Percentiles rank a stretch among this genome's conserved stretches.
Conservation (phyloP, 2,113 vertebrate species). For the Xiphias gladius region DNA sequence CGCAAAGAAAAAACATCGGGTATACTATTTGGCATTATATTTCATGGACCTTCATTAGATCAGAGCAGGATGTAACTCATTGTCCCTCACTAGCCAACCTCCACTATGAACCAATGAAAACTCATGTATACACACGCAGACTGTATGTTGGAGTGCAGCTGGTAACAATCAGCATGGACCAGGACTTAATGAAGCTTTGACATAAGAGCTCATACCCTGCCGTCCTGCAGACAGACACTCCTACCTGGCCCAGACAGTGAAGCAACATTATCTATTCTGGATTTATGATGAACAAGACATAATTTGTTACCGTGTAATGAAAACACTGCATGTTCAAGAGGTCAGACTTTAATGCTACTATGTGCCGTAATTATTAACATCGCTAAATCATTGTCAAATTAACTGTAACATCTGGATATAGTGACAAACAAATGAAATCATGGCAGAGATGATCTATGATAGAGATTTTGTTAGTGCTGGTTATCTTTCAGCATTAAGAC, state of each 20-base stretch:
- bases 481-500: conserved; percentile 35
- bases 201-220: conserved; percentile 63
- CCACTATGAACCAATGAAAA: conserved; percentile 8
- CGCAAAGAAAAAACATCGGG: conserved; percentile 27
- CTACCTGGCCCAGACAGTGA: conserved; percentile 65
- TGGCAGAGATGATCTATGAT: conserved; percentile 31
- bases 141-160: conserved; percentile 73
- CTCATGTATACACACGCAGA: background rate
- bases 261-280: conserved; percentile 53
- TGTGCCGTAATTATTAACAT: conserved; percentile 41
- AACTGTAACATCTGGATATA: conserved; percentile 50
- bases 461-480: background rate
- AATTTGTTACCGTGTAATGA: conserved; percentile 59
- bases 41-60: conserved; percentile 76
- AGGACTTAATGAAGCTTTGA: conserved; percentile 76
- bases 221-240: conserved; percentile 62
- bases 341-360: conserved; percentile 62
- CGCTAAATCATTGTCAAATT: conserved; percentile 65
- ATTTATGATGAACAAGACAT: conserved; percentile 68
- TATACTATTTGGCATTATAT: conserved; percentile 48
- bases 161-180: conserved; percentile 79
- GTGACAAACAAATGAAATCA: conserved; percentile 66
- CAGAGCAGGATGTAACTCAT: conserved; percentile 78
- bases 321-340: conserved; percentile 54
- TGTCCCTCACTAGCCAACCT: conserved; percentile 49